phyloP scores from a whole-genome alignment of 2,888 invertebrate species.

The Andrena hattorfiana region DNA sequence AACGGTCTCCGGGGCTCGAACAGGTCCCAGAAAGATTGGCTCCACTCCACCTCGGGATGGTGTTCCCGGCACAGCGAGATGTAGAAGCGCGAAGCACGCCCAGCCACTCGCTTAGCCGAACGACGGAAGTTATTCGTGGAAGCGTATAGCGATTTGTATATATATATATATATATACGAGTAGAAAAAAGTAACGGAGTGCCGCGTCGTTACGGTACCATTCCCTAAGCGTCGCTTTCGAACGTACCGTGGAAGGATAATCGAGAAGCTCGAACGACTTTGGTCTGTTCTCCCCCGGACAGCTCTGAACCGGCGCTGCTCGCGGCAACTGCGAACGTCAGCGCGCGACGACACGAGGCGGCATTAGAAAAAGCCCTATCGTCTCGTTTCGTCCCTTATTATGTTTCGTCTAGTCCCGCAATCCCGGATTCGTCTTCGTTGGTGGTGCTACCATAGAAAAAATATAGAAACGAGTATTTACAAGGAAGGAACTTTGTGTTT shows the following conservation, averaged over 20 bases:
- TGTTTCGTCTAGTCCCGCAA: conserved; percentile 7
- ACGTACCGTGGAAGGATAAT: conserved; percentile 67
- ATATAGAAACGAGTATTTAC: conserved; percentile 74
- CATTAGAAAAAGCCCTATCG: conserved; percentile 22
- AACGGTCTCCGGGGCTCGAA: not conserved
- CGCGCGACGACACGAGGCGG: conserved; percentile 47
- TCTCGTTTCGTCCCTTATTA: conserved; percentile 21
- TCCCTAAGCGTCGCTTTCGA: conserved; percentile 57
- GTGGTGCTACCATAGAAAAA: conserved; percentile 71
- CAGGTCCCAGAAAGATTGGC: not conserved
- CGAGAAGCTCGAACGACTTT: conserved; percentile 67
- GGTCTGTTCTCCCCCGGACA: conserved; percentile 26
- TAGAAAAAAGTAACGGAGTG: conserved; percentile 41
- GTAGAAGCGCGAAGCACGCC: too few species aligned
- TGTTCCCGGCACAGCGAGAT: not conserved
- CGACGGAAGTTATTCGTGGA: conserved; percentile 45
- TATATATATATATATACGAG: not conserved
- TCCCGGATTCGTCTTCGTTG: conserved; percentile 57
- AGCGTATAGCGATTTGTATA: conserved; percentile 19
- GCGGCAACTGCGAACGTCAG: conserved; percentile 33
- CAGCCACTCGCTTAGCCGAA: not conserved
- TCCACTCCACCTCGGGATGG: not conserved
- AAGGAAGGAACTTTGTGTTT: conserved; percentile 70
- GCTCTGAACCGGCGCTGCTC: not conserved
- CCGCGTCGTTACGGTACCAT: conserved; percentile 49